These are phyloP conservation scores for Elysia chlorotica DNA, from an alignment of 1,140 invertebrate genomes.

Conservation along the genomic window DNA sequence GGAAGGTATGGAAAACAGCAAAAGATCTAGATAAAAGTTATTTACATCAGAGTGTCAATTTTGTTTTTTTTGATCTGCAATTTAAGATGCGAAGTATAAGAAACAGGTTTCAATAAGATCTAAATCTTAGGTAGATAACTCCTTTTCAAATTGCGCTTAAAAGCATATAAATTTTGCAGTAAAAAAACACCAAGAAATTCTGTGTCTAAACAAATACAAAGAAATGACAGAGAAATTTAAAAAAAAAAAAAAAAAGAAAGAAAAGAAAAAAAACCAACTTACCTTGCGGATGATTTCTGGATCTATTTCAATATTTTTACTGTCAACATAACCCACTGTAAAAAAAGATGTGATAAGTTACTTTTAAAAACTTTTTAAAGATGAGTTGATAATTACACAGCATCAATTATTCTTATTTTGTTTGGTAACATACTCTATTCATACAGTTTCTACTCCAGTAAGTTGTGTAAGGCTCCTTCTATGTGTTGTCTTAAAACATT, in stretches of 20 bases:
- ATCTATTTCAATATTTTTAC: slow-evolving; percentile 31
- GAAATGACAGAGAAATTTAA: not conserved
- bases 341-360: slow-evolving; percentile 8
- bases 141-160: not conserved
- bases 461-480: too few species aligned
- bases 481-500: too few species aligned
- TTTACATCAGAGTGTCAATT: too few species aligned
- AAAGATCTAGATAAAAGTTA: too few species aligned
- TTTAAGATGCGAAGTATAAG: too few species aligned
- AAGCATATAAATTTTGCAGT: not conserved
- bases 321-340: slow-evolving; percentile 34
- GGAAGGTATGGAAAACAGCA: too few species aligned
- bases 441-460: too few species aligned
- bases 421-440: too few species aligned
- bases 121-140: not conserved
- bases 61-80: too few species aligned
- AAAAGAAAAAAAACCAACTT: slow-evolving; percentile 16
- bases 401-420: not conserved
- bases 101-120: too few species aligned
- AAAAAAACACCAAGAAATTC: too few species aligned
- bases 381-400: not conserved
- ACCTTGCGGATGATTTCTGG: slow-evolving; percentile 28
- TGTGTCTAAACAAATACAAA: too few species aligned
- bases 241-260: not conserved
- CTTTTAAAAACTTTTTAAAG: not conserved